Percentiles rank a stretch among this genome's conserved stretches.
Evolutionary conservation across 2,888 invertebrate genomes (phyloP).

Genomic region (Caenorhabditis doughertyi): DNA sequence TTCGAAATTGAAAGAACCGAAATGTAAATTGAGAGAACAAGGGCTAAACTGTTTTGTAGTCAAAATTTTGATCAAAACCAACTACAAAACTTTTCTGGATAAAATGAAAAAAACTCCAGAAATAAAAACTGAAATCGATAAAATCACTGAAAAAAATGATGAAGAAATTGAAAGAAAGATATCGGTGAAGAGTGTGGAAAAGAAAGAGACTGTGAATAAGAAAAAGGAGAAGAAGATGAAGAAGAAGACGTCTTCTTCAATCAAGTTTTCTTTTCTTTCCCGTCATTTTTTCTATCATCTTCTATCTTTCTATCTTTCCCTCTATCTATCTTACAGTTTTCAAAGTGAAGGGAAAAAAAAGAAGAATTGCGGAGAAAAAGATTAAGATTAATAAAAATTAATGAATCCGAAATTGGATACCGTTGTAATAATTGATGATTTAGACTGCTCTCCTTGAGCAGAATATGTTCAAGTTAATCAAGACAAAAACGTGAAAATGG

Average conservation of each 20-base stretch:
- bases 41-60: too few relatives aligned
- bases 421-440: not conserved
- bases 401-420: slow-evolving; percentile 4
- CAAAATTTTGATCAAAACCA: too few relatives aligned
- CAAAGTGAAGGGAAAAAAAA: not conserved
- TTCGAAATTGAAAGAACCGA: too few relatives aligned
- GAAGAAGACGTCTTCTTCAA: slow-evolving; percentile 43
- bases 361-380: not conserved
- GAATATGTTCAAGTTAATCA: too few relatives aligned
- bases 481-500: too few relatives aligned
- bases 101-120: slow-evolving; percentile 6
- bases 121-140: slow-evolving; percentile 32
- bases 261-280: slow-evolving; percentile 32
- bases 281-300: slow-evolving; percentile 25
- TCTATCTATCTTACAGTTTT: slow-evolving; percentile 27
- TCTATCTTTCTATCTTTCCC: slow-evolving; percentile 22
- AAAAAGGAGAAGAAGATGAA: not conserved
- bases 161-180: slow-evolving; percentile 31
- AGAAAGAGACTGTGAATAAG: slow-evolving; percentile 19
- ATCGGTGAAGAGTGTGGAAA: slow-evolving; percentile 30
- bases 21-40: too few relatives aligned
- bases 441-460: not conserved
- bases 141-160: slow-evolving; percentile 21
- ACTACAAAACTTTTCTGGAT: too few relatives aligned
- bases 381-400: slow-evolving; percentile 16